Conservation (phyloP, 1,140 invertebrate species). For the Metopolophium dirhodum region DNA sequence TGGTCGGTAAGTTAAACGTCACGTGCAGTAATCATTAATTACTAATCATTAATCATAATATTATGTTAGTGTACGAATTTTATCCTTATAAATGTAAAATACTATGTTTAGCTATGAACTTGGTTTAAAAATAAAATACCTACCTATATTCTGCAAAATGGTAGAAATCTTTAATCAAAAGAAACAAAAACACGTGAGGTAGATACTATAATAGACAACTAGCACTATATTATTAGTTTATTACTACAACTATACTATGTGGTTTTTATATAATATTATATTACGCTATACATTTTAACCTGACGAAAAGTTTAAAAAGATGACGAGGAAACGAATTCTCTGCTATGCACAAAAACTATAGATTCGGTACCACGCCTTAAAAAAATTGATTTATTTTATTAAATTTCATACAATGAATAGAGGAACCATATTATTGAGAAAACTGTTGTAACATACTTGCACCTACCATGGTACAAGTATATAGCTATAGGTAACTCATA, state of each 20-base stretch:
- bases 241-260: no score
- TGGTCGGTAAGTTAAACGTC: slow-evolving; percentile 66
- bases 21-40: not conserved
- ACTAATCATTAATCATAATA: not conserved
- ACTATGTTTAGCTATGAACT: no score
- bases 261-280: no score
- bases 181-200: not conserved
- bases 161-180: not conserved
- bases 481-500: not conserved
- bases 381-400: not conserved
- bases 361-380: not conserved
- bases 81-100: not conserved
- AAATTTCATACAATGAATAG: not conserved
- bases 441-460: not conserved
- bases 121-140: no score
- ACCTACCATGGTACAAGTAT: not conserved
- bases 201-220: not conserved
- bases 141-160: not conserved
- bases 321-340: not conserved
- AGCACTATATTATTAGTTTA: not conserved
- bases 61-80: not conserved
- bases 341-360: not conserved
- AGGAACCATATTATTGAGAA: not conserved
- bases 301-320: not conserved
- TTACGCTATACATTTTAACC: no score